A percentile compares a stretch with the other conserved stretches of the same genome.
Conservation (phyloP, 2,888 invertebrate species). For the Lepidocyrtoides sp. region DNA sequence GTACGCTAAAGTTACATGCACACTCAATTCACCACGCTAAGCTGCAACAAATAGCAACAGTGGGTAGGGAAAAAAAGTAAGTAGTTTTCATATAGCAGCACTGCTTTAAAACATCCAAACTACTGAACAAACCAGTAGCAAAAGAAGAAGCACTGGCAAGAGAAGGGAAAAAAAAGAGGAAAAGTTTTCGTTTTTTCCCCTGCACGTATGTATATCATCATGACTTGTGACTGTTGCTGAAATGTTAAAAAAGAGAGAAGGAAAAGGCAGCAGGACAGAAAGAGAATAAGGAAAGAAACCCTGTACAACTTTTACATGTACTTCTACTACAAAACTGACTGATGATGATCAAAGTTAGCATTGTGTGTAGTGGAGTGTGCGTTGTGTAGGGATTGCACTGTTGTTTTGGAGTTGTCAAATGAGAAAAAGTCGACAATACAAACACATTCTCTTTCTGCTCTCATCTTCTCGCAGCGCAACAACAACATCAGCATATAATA, state of each 20-base stretch:
- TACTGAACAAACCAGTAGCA: slow-evolving; percentile 40
- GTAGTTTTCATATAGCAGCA: slow-evolving; percentile 20
- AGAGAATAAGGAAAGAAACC: slow-evolving; percentile 31
- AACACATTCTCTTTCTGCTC: slow-evolving; percentile 42
- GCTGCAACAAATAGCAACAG: slow-evolving; percentile 77
- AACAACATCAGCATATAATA: background rate
- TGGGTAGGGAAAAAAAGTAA: slow-evolving; percentile 61
- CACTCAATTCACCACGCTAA: background rate
- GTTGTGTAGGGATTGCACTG: slow-evolving; percentile 37
- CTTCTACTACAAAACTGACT: too few relatives aligned
- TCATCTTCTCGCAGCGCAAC: background rate
- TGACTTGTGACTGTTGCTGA: slow-evolving; percentile 74
- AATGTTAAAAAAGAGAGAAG: slow-evolving; percentile 16
- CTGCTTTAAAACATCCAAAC: slow-evolving; percentile 14
- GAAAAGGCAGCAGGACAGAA: background rate
- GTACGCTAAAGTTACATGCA: slow-evolving; percentile 17
- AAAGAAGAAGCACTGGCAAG: background rate
- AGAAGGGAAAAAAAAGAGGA: background rate
- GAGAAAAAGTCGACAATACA: slow-evolving; percentile 38
- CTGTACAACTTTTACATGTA: background rate
- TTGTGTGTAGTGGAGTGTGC: slow-evolving; percentile 16
- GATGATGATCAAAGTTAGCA: background rate
- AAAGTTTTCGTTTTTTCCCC: slow-evolving; percentile 14
- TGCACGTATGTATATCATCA: slow-evolving; percentile 38
- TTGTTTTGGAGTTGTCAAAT: slow-evolving; percentile 69